Base-by-base conservation (phyloP, 2,888 invertebrate genomes). In the Lutraria lutraria region DNA sequence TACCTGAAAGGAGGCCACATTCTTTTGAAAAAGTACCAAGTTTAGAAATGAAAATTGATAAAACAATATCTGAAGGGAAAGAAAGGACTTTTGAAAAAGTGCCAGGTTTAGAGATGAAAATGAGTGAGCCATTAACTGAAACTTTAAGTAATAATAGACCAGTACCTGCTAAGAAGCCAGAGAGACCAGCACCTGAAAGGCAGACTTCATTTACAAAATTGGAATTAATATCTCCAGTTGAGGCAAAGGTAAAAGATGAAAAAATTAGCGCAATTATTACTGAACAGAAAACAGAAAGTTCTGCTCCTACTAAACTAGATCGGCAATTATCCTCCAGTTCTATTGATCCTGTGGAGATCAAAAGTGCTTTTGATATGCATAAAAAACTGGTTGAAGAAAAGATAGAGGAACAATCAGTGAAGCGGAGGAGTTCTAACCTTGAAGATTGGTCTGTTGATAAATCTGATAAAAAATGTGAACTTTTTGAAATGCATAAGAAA, bases 181-280 rank as follows among this genome's bases (percentile, higher is more conserved):
- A 21, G 21, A 86, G 81, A 52, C 43, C 52, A n/a, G 25, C 31
- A 25, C 63, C 81, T 34, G 86, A 68, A 56, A 84, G 81, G 81
- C 86, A 89, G 72, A 87, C 82, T 76, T 89, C 89, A 29, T 52
- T 80, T 34, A 86, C 87, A 10, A 63, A 43, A 43, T 54, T 86
- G 43, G 60, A 87, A 83, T 21, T 87, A n/a, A 83, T 54, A 16
- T 29, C 81, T 13, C n/a, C 52, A 43, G 52, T 72, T 83, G 86
- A 86, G 31, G 54, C 80, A 43, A 79, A 56, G 56, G 79, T 34
- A 52, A 76, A 81, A 86, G 34, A 76, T 53, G 81, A 85, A 82
- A 83, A 60, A 12, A 60, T 29, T 31, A 54, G 25, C 16, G 85
- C 76, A 80, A n/a, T 63, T 13, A 72, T 52, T 25, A 54, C 81